Evolutionary conservation across 2,113 vertebrate species (phyloP), one percentile per base, ranked within the genome.

Genomic region (Lampris megalopsis): DNA sequence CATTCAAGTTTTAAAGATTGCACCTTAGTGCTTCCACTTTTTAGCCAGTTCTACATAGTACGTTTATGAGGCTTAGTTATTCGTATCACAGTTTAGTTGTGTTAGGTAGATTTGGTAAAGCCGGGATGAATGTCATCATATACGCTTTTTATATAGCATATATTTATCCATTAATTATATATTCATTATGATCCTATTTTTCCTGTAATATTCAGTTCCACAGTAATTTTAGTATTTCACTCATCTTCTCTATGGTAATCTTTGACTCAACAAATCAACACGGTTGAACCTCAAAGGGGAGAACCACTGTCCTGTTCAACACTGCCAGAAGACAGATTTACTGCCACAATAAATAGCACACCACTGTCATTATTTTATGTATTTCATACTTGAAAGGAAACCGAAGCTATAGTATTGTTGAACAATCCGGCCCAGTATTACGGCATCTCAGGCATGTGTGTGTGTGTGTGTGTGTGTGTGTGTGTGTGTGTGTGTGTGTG

Each of bases 391-490:
- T 80, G 69, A 85, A 87, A 84, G 85, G 86, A 88, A 89, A 77
- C 81, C 77, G 73, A 90, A 89, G 86, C 88, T 86, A 86, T 88
- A 89, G 77, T 81, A 73, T 83, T 87, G 81, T 86, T 74, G 72
- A 91, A 92, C 88, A 91, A 90, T 89, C 85, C 54, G 78, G 73
- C 79, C 84, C 86, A 81, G 83, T 83, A 73, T 77, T 67, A 85
- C 78, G 84, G 64, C 89, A 87, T 90, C 90, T 92, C 92, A 92
- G 89, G 90, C 83, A 87, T 77, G 85, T 89, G 73, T 68, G 42
- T 24, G 56, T 40, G 56, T 38, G 68, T 48, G 68, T 24, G 57
- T 52, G 45, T 38, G 54, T 38, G 82, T 76, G 71, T 60, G 43
- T 9, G 68, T 40, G 42, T 38, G 56, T 43, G 42, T 49, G 36